phyloP scores from a whole-genome alignment of 2,797 vertebrate species.

The Lacerta agilis region DNA sequence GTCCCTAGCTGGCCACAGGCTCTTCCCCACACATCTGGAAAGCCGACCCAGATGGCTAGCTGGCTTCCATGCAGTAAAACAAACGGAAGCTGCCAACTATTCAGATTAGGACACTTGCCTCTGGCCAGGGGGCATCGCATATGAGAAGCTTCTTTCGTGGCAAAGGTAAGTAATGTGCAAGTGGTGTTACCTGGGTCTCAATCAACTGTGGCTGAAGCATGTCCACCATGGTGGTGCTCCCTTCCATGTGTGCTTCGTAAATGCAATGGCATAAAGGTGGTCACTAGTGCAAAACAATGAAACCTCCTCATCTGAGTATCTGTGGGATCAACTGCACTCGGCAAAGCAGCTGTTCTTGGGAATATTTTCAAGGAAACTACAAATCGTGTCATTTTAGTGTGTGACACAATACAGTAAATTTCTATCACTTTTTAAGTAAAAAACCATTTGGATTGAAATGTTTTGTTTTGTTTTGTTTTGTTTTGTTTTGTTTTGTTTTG shows the following conservation, averaged over 20 bases:
- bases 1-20: too few species aligned
- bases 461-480: too few species aligned
- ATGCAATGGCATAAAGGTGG: not conserved
- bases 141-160: not conserved
- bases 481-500: not conserved
- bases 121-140: not conserved
- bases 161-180: not conserved
- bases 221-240: not conserved
- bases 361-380: not conserved
- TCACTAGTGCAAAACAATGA: not conserved
- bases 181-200: not conserved
- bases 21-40: not conserved
- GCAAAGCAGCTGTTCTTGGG: not conserved
- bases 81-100: too few species aligned
- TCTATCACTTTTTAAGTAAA: too few species aligned
- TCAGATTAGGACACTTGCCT: not conserved
- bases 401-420: not conserved
- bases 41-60: not conserved
- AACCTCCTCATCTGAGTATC: not conserved
- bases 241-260: not conserved
- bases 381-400: too few species aligned
- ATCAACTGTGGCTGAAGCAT: not conserved
- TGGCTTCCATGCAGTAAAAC: not conserved
- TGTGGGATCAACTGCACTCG: too few species aligned
- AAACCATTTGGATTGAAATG: too few species aligned